phyloP scores from a whole-genome alignment of 2,113 vertebrate species.

The Syrrhaptes paradoxus region DNA sequence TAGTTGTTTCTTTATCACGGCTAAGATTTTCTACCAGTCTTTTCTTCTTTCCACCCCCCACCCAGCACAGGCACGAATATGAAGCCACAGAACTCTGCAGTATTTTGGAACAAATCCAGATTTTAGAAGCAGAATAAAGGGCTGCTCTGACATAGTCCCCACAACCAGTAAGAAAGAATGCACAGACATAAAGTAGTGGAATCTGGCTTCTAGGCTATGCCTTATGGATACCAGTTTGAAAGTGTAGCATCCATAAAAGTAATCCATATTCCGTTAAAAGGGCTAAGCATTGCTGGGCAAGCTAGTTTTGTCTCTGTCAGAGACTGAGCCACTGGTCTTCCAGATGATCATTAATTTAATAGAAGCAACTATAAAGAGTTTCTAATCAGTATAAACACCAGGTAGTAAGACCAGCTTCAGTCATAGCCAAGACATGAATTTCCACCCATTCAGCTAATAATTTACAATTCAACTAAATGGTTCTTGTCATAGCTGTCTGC shows the following conservation, averaged over 20 bases:
- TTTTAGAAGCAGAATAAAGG: background rate
- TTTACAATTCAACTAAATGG: background rate
- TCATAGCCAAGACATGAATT: background rate
- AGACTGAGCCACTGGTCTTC: background rate
- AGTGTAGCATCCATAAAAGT: conserved; percentile 15
- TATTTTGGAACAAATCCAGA: background rate
- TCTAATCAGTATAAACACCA: background rate
- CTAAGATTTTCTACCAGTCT: background rate
- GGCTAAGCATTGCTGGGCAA: background rate
- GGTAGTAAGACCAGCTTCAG: background rate
- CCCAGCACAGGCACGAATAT: background rate
- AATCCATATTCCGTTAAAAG: conserved; percentile 35
- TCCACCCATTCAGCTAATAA: background rate
- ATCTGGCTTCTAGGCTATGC: conserved; percentile 37
- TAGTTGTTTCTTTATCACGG: background rate
- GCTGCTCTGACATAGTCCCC: background rate
- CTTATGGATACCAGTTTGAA: background rate
- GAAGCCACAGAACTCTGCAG: background rate
- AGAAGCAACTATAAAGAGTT: background rate
- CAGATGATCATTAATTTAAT: background rate
- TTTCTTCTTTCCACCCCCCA: background rate
- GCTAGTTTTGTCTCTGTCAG: background rate
- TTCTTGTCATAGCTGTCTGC: background rate
- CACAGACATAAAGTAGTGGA: background rate
- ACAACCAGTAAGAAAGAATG: background rate